Percentiles rank a stretch among this genome's conserved stretches.
phyloP scores from a whole-genome alignment of 2,888 invertebrate species.

The Altica lythri region DNA sequence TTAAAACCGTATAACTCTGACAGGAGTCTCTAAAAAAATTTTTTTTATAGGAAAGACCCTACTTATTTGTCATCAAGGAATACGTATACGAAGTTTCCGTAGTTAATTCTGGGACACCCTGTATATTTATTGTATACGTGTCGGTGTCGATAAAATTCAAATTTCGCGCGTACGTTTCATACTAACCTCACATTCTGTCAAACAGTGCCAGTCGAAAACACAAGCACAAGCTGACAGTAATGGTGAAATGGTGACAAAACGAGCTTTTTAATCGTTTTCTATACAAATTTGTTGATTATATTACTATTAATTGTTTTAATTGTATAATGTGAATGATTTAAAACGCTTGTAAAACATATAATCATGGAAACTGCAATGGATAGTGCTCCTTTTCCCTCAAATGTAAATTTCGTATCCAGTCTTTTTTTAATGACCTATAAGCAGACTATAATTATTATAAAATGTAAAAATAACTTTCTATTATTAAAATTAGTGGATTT shows the following conservation, averaged over 20 bases:
- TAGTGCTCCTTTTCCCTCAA: slow-evolving; percentile 38
- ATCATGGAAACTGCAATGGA: slow-evolving; percentile 44
- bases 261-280: slow-evolving; percentile 26
- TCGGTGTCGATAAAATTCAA: slow-evolving; percentile 21
- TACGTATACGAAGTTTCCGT: no score
- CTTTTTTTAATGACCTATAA: slow-evolving; percentile 35
- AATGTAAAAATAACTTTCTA: slow-evolving; percentile 39
- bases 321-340: slow-evolving; percentile 31
- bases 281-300: slow-evolving; percentile 18
- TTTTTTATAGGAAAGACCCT: no score
- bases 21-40: no score
- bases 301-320: slow-evolving; percentile 18
- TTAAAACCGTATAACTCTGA: no score
- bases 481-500: slow-evolving; percentile 28
- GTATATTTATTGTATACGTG: slow-evolving; percentile 23
- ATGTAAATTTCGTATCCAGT: slow-evolving; percentile 33
- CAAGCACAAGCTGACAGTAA: slow-evolving; percentile 21
- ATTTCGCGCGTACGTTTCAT: slow-evolving; percentile 27
- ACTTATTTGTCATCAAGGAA: no score
- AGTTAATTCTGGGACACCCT: no score
- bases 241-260: slow-evolving; percentile 31
- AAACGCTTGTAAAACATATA: slow-evolving; percentile 14
- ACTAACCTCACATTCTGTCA: slow-evolving; percentile 36
- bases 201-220: slow-evolving; percentile 31
- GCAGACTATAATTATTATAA: slow-evolving; percentile 22